Base-by-base conservation (phyloP, 2,888 invertebrate genomes). In the Chrysolina oricalcia region DNA sequence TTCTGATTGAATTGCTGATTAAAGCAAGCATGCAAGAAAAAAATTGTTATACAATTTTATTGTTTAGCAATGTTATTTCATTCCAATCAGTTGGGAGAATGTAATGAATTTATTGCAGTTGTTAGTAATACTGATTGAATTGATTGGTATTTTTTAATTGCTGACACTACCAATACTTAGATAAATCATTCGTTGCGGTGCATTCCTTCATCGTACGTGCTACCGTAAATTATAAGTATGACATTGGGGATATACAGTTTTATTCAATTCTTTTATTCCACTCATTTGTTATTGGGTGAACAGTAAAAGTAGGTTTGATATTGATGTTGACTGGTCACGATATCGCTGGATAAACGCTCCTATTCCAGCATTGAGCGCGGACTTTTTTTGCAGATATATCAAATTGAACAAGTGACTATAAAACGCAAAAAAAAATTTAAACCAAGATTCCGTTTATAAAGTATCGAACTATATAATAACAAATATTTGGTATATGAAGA, bases 131-230 rank as follows among this genome's bases (percentile, higher is more conserved):
- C 50, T 66, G 72, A 75, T 72, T 65, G 64, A 72, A 68, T 69
- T 70, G 70, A 75, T 72, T 56, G 72, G 72, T 72, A 69, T 75
- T 69, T 75, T 72, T 75, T 70, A 70, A 75, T 75, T 72, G 72
- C 70, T 21, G 53, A 46, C 67, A 65, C 72, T 68, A 72, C 68
- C 56, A 56, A 65, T 19, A 50, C 50, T 70, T 74, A n/a, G 15
- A 27, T 70, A 56, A 50, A 70, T 70, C 46, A 70, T 74, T 73
- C 41, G 40, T 17, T 68, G 41, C 68, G 17, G 15, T 40, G 68
- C 50, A 68, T 68, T 53, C 67, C 19, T 53, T 50, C 40, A 23
- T 17, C 17, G 68, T 68, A 68, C 68, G 53, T 53, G 67, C 67
- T 67, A 68, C 68, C 53, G 68, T 68, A 53, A 40, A 53, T 68